Evolutionary conservation across 2,113 vertebrate species (phyloP), one percentile per base, ranked within the genome.

Genomic region (Aleadryas rufinucha): DNA sequence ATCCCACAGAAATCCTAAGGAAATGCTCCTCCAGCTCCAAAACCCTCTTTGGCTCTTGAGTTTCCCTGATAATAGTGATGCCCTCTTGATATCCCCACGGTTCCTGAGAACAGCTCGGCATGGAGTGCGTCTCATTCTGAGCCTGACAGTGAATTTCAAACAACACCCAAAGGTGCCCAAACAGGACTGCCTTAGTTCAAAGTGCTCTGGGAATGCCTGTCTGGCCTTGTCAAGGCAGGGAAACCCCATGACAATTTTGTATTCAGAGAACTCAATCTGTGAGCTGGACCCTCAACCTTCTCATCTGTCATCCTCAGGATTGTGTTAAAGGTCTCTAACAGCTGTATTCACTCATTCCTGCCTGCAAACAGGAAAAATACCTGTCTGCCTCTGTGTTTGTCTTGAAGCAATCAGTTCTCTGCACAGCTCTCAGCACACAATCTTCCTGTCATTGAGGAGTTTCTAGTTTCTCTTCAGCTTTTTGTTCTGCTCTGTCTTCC

Each of bases 311-410:
- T 28, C 24, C 22, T 90, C 50, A 53, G 50, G 59, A 30, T 11
- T 57, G 4, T 37, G 10, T 23, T 63, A 30, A 59, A 49, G 35
- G 22, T 85, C 14, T 84, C 28, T 9, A 74, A 52, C 10, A 59
- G 19, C 33, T 92, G 9, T 53, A 22, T 24, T 66, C 59, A 78
- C 21, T 1, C 2, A 44, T 49, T 17, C 10, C 27, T 44, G 6
- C 24, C 54, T 63, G 17, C 24, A 75, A 85, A 57, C 9, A 37
- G 26, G n/a, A 63, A 82, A 88, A 83, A 79, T 37, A 56, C 11
- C 4, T 0, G 3, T 15, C n/a, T 70, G 2, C 5, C 22, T 53
- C 47, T 59, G 15, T 17, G 19, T n/a, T 85, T 10, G 6, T 26
- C 30, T 76, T 4, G 2, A 26, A 71, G 15, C 3, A 2, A n/a